Percentiles rank a stretch among this genome's conserved stretches.
Conservation (phyloP, 2,797 vertebrate species). For the Trachops cirrhosus region DNA sequence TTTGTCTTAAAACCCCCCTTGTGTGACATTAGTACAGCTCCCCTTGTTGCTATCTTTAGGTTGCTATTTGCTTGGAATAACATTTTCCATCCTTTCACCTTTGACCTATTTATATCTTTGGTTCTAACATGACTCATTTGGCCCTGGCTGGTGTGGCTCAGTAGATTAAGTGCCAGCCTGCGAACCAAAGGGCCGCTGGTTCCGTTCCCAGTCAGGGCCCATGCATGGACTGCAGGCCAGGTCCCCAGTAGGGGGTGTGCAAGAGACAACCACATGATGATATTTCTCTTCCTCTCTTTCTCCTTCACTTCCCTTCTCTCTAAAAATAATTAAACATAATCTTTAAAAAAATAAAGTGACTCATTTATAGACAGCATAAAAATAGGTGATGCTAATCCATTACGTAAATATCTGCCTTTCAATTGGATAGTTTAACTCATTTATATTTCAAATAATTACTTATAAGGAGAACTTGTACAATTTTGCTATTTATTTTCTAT, state of each 20-base stretch:
- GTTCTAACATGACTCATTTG: neutral
- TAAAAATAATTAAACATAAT: too few species aligned
- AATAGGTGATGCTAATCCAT: neutral
- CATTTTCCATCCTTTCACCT: conserved; percentile 1
- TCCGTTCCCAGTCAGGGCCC: too few species aligned
- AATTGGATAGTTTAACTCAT: neutral
- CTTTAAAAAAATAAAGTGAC: too few species aligned
- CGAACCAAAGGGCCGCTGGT: too few species aligned
- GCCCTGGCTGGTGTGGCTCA: too few species aligned
- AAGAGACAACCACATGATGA: too few species aligned
- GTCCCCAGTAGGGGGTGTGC: too few species aligned
- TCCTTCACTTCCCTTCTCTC: too few species aligned
- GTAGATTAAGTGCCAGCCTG: too few species aligned
- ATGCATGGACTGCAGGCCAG: too few species aligned
- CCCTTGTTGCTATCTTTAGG: neutral
- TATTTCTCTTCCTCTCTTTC: too few species aligned
- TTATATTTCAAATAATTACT: conserved; percentile 22
- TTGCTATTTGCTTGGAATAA: conserved; percentile 19
- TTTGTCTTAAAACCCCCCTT: neutral
- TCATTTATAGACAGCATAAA: neutral
- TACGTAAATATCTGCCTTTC: conserved; percentile 5
- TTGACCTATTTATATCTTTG: neutral
- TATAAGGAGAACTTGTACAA: neutral
- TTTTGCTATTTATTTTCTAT: neutral
- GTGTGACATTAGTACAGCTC: neutral